Evolutionary conservation across 2,113 vertebrate genomes (phyloP).

Genomic region (Lycocorax pyrrhopterus): DNA sequence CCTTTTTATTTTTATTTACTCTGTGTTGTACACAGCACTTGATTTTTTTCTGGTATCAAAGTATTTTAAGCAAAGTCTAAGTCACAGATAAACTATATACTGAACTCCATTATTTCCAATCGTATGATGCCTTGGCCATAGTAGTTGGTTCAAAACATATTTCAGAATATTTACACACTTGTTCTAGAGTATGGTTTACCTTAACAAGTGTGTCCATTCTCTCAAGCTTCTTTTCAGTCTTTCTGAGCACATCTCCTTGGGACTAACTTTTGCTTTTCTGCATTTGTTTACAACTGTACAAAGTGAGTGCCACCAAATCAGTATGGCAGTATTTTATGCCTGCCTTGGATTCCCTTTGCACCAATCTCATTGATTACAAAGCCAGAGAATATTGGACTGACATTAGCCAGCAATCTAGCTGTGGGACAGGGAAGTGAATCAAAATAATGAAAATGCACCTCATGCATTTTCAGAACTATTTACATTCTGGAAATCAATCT

Average conservation of each 20-base stretch:
- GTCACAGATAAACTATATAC: neutral
- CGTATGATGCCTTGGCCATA: neutral
- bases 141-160: neutral
- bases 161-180: neutral
- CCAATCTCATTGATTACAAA: neutral
- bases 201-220: neutral
- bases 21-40: neutral
- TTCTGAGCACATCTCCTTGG: neutral
- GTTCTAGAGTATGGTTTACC: neutral
- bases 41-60: neutral
- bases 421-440: neutral
- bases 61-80: neutral
- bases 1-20: neutral
- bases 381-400: neutral
- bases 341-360: neutral
- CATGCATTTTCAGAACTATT: neutral
- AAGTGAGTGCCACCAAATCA: neutral
- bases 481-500: neutral
- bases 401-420: neutral
- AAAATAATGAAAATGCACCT: neutral
- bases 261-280: neutral
- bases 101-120: neutral
- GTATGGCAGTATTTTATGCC: neutral
- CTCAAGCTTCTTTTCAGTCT: neutral
- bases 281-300: neutral